A percentile compares a stretch with the other conserved stretches of the same genome.
phyloP scores from a whole-genome alignment of 2,888 invertebrate genomes.

The Papilio gigon region DNA sequence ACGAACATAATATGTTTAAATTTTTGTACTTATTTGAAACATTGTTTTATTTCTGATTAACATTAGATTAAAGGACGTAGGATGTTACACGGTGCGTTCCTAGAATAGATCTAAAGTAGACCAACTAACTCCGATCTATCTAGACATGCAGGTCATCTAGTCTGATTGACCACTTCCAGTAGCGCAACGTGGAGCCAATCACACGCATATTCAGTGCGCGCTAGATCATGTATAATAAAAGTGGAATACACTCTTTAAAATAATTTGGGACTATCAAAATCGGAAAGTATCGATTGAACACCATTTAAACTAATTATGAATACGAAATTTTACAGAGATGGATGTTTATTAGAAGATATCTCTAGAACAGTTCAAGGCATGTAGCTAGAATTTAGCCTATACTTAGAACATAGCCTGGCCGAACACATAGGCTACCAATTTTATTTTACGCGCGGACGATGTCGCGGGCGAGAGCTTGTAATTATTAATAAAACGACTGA shows the following conservation, averaged over 20 bases:
- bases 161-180: slow-evolving; percentile 78
- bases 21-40: neutral
- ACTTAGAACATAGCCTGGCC: too few species aligned
- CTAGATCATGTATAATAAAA: neutral
- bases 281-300: too few species aligned
- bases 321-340: too few species aligned
- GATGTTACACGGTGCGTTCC: slow-evolving; percentile 47
- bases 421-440: too few species aligned
- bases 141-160: slow-evolving; percentile 72
- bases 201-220: slow-evolving; percentile 43
- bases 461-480: too few species aligned
- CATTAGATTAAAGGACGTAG: slow-evolving; percentile 45
- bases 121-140: slow-evolving; percentile 62
- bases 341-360: too few species aligned
- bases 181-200: slow-evolving; percentile 55
- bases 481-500: too few species aligned
- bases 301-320: too few species aligned
- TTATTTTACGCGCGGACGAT: too few species aligned
- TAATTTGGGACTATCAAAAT: too few species aligned
- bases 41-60: slow-evolving; percentile 3
- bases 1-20: slow-evolving; percentile 2
- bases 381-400: too few species aligned
- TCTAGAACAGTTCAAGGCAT: too few species aligned
- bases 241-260: neutral
- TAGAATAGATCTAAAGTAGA: slow-evolving; percentile 60